Conservation (phyloP, 2,888 invertebrate genomes). For the Scotopteryx bipunctaria region DNA sequence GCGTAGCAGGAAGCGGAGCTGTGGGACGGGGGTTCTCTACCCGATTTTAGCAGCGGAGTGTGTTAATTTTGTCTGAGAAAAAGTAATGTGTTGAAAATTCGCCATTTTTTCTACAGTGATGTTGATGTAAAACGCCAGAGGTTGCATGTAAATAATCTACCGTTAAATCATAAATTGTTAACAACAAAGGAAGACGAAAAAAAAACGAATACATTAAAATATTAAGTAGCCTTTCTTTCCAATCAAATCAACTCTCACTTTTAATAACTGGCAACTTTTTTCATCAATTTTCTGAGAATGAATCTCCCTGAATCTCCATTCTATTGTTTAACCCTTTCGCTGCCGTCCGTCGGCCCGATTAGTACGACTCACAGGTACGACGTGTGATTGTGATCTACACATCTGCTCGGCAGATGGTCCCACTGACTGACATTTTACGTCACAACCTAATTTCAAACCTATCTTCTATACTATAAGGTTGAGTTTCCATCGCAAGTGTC, state of each 20-base stretch:
- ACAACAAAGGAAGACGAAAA: too few relatives aligned
- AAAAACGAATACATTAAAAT: too few relatives aligned
- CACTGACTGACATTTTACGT: constrained; percentile 15
- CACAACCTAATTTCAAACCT: constrained; percentile 1
- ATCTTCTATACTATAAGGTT: not conserved
- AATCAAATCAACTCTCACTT: constrained; percentile 21
- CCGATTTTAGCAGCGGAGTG: not conserved
- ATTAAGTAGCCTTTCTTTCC: too few relatives aligned
- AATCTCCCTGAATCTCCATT: constrained; percentile 32
- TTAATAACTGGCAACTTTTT: constrained; percentile 25
- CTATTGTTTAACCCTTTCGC: constrained; percentile 56
- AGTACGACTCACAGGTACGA: constrained; percentile 64
- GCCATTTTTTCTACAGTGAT: not conserved
- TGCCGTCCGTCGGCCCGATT: constrained; percentile 52
- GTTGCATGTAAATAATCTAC: too few relatives aligned
- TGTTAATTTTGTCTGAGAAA: too few relatives aligned
- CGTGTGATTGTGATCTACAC: constrained; percentile 61
- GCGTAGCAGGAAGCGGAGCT: constrained; percentile 5
- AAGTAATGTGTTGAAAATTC: too few relatives aligned
- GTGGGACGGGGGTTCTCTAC: not conserved
- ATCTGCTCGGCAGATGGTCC: constrained; percentile 78
- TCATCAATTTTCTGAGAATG: constrained; percentile 3
- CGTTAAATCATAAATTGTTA: too few relatives aligned
- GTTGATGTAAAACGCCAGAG: too few relatives aligned
- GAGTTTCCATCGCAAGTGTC: not conserved